Conservation (phyloP, 2,113 vertebrate genomes). For the Mystacornis crossleyi region DNA sequence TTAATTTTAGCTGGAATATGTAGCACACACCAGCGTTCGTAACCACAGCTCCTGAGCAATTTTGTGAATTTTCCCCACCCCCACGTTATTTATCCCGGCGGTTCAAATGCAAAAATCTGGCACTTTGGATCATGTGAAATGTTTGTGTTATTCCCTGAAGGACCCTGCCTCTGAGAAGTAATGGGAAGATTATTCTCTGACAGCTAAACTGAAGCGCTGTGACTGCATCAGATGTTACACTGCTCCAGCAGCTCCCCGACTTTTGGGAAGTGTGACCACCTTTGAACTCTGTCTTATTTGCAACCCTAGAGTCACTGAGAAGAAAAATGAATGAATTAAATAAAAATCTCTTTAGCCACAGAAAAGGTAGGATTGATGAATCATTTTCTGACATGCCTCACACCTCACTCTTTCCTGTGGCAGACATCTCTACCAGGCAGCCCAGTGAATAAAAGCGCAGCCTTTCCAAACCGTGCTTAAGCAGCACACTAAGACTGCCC, state of each 20-base stretch:
- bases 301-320: not conserved
- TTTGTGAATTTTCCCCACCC: not conserved
- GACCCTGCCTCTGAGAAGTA: not conserved
- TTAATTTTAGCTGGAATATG: not conserved
- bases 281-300: not conserved
- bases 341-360: not conserved
- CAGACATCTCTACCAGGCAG: not conserved
- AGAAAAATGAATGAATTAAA: not conserved
- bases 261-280: not conserved
- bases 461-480: not conserved
- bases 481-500: not conserved
- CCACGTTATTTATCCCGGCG: not conserved
- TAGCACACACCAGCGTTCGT: not conserved
- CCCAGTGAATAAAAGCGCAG: not conserved
- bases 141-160: constrained; percentile 22
- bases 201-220: not conserved
- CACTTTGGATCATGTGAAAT: not conserved
- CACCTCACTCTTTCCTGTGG: not conserved
- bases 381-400: not conserved
- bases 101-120: constrained; percentile 9
- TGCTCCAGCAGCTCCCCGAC: not conserved
- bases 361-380: not conserved
- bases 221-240: not conserved
- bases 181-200: constrained; percentile 39
- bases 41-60: not conserved